Base-by-base conservation (phyloP, 2,113 vertebrate genomes). In the Colaptes auratus region DNA sequence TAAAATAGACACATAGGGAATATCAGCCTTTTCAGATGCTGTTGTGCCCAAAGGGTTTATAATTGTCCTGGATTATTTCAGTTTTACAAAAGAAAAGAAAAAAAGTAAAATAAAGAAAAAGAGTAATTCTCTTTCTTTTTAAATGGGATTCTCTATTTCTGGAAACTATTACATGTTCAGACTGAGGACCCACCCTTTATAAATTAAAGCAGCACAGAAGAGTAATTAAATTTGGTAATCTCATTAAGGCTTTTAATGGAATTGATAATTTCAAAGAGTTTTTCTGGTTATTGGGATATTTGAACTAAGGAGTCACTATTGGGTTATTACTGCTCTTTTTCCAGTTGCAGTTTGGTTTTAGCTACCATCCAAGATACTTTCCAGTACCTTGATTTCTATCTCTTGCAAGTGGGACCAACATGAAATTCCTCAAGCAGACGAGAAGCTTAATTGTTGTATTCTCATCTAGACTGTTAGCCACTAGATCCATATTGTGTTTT, bases 171-270 rank as follows among this genome's bases (percentile, higher is more conserved):
- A 71, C 92, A 92, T 82, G 90, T 88, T 92, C 93, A 79, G 80
- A 93, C 80, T 6, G 91, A 95, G 91, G 90, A 95, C 79, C 90
- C 95, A 92, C 83, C 93, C 90, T 92, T 90, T 93, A 95, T 95
- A 94, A 95, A 95, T 97, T 95, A 96, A 97, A 94, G 95, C 82
- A 95, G 90, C 70, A 93, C 86, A 88, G 82, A 91, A 92, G 69
- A 94, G 93, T 95, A 96, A 95, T 97, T 96, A 96, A 95, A 93
- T 95, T 96, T 93, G 58, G 89, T 97, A 97, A 97, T 97, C 94
- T 91, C 88, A 96, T 97, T 97, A 97, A 97, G 95, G 86, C 91
- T 97, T 97, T 96, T 97, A 95, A 97, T 96, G 82, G 90, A 96
- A 98, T 97, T 94, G 86, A 97, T 97, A 31, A 89, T 96, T 96